Base-by-base conservation (phyloP, 1,140 invertebrate genomes). In the Protaetia brevitarsis region DNA sequence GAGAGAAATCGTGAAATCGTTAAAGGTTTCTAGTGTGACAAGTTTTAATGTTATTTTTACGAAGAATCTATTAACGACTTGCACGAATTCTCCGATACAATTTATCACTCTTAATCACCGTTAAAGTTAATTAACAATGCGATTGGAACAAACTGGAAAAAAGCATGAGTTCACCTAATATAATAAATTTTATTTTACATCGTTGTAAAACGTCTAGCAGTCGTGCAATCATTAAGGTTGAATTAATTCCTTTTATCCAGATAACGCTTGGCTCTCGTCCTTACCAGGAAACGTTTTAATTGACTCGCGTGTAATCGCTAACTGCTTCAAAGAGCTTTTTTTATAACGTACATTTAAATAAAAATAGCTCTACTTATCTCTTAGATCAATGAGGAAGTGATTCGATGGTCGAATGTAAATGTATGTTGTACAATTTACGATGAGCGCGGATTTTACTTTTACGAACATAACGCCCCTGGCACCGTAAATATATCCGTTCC, bases 221-320 rank as follows among this genome's bases (percentile, higher is more conserved):
- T 23, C 13, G 21, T 51, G 19, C 26, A 51, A 51, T 51, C 16
- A 10, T 51, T 51, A 51, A 51, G 19, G 16, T 51, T 51, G 41
- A 51, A 51, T 51, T 51, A 51, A 23, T 51, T 51, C 26, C 10
- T 51, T 51, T 23, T 3, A 51, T 51, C 41, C 8, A 16, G 41
- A 51, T 51, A 51, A 23, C 16, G 26, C 13, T 51, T 51, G 26
- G 26, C 26, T 51, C 19, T 51, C 4, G 26, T n/a, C n/a, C n/a
- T n/a, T 51, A 51, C 19, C 41, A 51, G 41, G 41, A 26, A 51
- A 51, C 41, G 11, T 51, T 51, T 51, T 23, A 51, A 51, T 51
- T 51, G 41, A 23, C 16, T 51, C 19, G 41, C 41, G 41, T 51
- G 41, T 51, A 51, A 51, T 51, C 26, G 11, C 41, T 16, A 3